Percentiles rank a stretch among this genome's conserved stretches.
phyloP scores from a whole-genome alignment of 2,797 vertebrate species.

The Chrysocyon brachyurus region DNA sequence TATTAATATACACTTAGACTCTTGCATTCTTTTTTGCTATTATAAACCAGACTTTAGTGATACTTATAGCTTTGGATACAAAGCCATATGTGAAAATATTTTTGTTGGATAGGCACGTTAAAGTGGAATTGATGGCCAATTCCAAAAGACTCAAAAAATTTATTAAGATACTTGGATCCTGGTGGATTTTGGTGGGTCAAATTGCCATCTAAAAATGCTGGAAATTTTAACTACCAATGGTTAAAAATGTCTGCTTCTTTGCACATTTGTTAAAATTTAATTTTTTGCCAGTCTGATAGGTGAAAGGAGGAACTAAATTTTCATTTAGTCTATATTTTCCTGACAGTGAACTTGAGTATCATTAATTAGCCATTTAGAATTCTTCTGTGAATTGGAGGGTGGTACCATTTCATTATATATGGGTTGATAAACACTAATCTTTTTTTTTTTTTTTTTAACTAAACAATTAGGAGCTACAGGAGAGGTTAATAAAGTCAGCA shows the following conservation, averaged over 20 bases:
- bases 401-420: not conserved
- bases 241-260: not conserved
- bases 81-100: not conserved
- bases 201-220: not conserved
- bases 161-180: not conserved
- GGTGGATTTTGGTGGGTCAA: not conserved
- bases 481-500: not conserved
- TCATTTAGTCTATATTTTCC: not conserved
- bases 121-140: not conserved
- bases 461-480: not conserved
- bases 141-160: not conserved
- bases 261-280: not conserved
- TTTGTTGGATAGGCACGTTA: not conserved
- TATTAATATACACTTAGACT: not conserved
- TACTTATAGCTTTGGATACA: not conserved
- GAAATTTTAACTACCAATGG: not conserved
- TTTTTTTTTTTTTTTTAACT: not conserved
- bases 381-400: not conserved
- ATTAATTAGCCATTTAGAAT: not conserved
- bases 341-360: not conserved
- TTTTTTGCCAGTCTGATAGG: not conserved
- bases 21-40: not conserved
- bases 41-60: not conserved
- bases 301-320: not conserved
- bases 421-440: not conserved